A percentile compares a stretch with the other conserved stretches of the same genome.
phyloP scores from a whole-genome alignment of 2,797 vertebrate species.

The Pangasius mekongensis region DNA sequence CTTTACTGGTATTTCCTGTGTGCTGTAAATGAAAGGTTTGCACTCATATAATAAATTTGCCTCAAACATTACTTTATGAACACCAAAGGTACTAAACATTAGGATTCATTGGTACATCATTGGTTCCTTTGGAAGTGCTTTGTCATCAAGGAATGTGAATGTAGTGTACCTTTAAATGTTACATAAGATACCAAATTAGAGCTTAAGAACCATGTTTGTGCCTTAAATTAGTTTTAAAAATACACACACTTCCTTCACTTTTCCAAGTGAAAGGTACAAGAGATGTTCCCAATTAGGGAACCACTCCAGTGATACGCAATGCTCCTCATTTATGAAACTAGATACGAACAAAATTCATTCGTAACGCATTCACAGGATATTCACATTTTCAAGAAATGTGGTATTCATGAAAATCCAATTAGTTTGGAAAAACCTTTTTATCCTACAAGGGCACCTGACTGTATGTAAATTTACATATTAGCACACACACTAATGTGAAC shows the following conservation, averaged over 20 bases:
- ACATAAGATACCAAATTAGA: neutral
- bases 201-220: neutral
- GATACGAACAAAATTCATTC: neutral
- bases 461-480: too few relatives aligned
- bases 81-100: too few relatives aligned
- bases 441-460: neutral
- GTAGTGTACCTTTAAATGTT: neutral
- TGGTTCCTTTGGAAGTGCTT: neutral
- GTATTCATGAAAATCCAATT: neutral
- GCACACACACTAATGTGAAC: neutral
- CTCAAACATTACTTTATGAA: neutral
- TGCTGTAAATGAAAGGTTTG: neutral
- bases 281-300: neutral
- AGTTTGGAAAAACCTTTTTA: neutral
- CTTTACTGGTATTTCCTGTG: constrained; percentile 23
- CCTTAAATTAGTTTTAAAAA: neutral
- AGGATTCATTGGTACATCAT: neutral
- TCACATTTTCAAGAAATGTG: neutral
- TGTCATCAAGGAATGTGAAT: neutral
- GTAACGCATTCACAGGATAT: neutral
- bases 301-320: neutral
- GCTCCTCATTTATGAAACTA: too few relatives aligned
- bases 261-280: neutral
- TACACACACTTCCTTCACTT: neutral
- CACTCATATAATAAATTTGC: neutral